phyloP scores from a whole-genome alignment of 2,113 vertebrate genomes.

The Serilophus lunatus region DNA sequence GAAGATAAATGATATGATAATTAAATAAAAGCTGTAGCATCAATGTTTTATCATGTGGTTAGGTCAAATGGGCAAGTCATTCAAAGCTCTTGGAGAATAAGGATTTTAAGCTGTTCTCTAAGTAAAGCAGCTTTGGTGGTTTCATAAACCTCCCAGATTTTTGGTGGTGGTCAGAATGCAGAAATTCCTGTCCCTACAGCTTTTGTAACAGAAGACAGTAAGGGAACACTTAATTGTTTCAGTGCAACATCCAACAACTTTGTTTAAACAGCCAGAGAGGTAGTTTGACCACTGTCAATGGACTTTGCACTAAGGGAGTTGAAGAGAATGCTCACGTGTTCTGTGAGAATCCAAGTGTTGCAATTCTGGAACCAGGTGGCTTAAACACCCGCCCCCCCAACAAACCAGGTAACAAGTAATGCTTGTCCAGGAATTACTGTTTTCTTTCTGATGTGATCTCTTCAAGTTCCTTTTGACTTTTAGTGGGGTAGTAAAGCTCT shows the following conservation, averaged over 20 bases:
- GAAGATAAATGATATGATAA: background rate
- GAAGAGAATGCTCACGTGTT: background rate
- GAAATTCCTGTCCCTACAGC: background rate
- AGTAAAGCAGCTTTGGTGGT: background rate
- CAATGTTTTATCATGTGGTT: background rate
- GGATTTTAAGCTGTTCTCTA: background rate
- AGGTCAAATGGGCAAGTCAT: background rate
- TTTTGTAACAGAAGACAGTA: background rate
- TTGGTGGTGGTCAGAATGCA: background rate
- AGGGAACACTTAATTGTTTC: background rate
- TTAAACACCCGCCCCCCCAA: background rate
- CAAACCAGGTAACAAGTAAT: background rate
- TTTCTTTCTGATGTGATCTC: background rate
- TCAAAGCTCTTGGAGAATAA: background rate
- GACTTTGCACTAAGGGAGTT: background rate
- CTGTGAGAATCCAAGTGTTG: background rate
- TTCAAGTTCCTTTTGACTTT: background rate
- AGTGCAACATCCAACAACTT: background rate
- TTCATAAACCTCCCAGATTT: background rate
- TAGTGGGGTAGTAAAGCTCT: background rate
- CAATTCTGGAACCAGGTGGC: background rate
- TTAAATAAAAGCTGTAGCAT: background rate
- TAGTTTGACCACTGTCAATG: background rate
- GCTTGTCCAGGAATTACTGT: background rate
- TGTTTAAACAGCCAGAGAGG: background rate